phyloP scores from a whole-genome alignment of 1,140 invertebrate species.

The Metaphire vulgaris region DNA sequence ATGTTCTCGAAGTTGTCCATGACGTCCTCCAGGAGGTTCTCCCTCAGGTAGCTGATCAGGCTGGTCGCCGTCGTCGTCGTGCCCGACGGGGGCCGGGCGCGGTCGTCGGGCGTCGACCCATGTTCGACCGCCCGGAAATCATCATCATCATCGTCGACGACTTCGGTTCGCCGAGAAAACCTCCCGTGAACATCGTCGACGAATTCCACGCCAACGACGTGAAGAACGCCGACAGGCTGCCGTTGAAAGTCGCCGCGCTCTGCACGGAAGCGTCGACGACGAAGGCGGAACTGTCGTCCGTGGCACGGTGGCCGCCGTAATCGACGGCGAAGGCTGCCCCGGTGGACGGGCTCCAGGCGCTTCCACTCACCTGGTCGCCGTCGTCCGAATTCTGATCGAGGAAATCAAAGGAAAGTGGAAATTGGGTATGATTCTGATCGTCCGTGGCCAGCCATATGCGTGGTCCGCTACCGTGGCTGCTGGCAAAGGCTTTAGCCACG shows the following conservation, averaged over 20 bases:
- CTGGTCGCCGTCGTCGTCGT: not conserved
- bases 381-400: not conserved
- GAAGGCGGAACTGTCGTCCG: no score
- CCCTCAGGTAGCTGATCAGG: not conserved
- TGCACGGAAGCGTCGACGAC: no score
- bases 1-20: not conserved
- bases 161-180: not conserved
- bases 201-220: no score
- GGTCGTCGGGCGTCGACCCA: no score
- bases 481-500: not conserved
- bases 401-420: no score
- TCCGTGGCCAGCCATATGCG: not conserved
- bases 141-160: not conserved
- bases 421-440: not conserved
- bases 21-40: not conserved
- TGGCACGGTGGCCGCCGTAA: not conserved
- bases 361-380: not conserved
- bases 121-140: not conserved
- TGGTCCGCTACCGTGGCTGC: not conserved
- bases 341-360: not conserved
- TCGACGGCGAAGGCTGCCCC: not conserved
- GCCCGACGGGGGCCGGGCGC: no score
- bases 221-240: no score
- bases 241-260: no score
- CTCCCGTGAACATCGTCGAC: not conserved